These are phyloP conservation scores for Sycophaga agraensis DNA, from an alignment of 1,140 invertebrate species.

Conservation along the genomic window DNA sequence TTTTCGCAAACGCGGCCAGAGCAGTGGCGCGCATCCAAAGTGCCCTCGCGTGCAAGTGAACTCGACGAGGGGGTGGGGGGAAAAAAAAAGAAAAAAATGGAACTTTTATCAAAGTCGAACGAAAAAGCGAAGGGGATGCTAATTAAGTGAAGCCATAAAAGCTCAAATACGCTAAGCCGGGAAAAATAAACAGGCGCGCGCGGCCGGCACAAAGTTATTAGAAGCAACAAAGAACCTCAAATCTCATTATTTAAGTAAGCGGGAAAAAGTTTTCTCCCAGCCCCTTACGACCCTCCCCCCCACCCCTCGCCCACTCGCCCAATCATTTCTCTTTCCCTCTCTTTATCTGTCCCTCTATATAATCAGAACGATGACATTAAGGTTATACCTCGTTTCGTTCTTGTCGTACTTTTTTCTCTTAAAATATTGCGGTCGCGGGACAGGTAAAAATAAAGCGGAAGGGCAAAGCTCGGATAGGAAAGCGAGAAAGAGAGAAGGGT, in stretches of 20 bases:
- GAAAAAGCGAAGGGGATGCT: conserved; percentile 17
- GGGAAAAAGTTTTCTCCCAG: conserved; percentile 3
- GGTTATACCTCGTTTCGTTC: conserved; percentile 12
- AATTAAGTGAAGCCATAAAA: conserved; percentile 2
- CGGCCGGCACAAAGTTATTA: neutral
- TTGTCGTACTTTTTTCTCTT: conserved; percentile 4
- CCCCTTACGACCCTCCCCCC: neutral
- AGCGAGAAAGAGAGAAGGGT: neutral
- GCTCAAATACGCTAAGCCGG: neutral
- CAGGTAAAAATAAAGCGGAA: conserved; percentile 8
- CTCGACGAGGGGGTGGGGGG: no score
- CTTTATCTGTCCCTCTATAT: neutral
- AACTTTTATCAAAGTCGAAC: neutral
- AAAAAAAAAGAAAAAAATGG: neutral
- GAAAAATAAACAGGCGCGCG: neutral
- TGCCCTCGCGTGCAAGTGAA: no score
- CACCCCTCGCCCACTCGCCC: no score
- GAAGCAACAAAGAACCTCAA: neutral
- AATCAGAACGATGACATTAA: conserved; percentile 24
- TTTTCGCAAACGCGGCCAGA: no score
- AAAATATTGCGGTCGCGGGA: conserved; percentile 14
- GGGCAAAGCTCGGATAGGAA: neutral
- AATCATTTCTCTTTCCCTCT: neutral
- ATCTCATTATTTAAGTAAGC: conserved; percentile 6
- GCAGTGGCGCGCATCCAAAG: no score